Percentiles rank a stretch among this genome's conserved stretches.
These are phyloP conservation scores for Perca fluviatilis DNA, from an alignment of 2,113 vertebrate species.

Conservation along the genomic window DNA sequence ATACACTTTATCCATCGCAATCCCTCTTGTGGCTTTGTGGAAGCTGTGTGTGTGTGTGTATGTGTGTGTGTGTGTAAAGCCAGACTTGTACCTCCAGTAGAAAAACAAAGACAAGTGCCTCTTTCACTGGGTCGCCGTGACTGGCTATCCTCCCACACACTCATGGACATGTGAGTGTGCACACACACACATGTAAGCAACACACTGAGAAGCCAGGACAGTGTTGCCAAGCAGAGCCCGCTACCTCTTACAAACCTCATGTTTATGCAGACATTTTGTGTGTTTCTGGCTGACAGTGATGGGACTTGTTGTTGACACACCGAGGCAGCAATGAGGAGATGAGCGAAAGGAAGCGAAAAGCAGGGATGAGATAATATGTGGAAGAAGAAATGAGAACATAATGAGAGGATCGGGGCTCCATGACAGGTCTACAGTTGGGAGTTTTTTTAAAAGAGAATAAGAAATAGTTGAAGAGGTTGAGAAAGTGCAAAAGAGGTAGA, in stretches of 20 bases:
- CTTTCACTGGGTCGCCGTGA: constrained; percentile 22
- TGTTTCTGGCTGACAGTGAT: constrained; percentile 48
- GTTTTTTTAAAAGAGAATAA: constrained; percentile 38
- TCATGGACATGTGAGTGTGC: not conserved
- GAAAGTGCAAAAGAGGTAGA: no score
- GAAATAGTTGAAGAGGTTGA: constrained; percentile 37
- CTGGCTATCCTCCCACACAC: constrained; percentile 40
- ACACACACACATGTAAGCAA: not conserved
- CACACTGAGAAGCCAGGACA: constrained; percentile 24
- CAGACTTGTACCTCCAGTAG: constrained; percentile 38
- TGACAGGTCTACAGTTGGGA: constrained; percentile 38
- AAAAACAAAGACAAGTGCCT: constrained; percentile 59
- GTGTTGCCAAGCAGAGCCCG: constrained; percentile 36
- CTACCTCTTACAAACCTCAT: constrained; percentile 49
- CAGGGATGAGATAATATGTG: not conserved
- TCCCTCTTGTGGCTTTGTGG: constrained; percentile 21
- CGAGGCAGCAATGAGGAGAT: constrained; percentile 24
- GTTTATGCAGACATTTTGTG: constrained; percentile 49
- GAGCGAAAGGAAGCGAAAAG: constrained; percentile 1
- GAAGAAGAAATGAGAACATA: constrained; percentile 1
- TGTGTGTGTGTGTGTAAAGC: constrained; percentile 28
- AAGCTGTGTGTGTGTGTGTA: constrained; percentile 6
- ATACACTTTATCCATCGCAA: constrained; percentile 22
- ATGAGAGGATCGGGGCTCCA: constrained; percentile 12
- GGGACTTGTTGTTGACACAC: constrained; percentile 49